A percentile compares a stretch with the other conserved stretches of the same genome.
Evolutionary conservation across 2,888 invertebrate species (phyloP).

Genomic region (Tethea ocularis): DNA sequence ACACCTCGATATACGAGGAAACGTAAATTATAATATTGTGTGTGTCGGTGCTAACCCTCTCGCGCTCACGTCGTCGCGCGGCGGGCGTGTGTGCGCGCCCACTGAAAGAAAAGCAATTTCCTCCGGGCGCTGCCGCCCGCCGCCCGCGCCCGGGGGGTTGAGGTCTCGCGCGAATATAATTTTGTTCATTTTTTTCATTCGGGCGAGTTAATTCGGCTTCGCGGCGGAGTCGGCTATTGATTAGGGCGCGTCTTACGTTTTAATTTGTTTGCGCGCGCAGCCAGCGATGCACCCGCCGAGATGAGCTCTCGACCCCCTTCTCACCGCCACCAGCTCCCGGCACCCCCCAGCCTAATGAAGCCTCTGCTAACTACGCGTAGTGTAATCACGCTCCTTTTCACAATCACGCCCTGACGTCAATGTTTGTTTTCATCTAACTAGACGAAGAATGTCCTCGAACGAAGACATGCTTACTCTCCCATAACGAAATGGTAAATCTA

Average conservation of each 20-base stretch:
- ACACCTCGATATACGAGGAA: conserved; percentile 81
- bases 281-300: conserved; percentile 77
- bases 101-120: conserved; percentile 84
- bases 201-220: conserved; percentile 83
- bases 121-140: conserved; percentile 63
- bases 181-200: conserved; percentile 84
- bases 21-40: conserved; percentile 84
- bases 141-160: conserved; percentile 54
- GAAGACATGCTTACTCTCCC: conserved; percentile 44
- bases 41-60: conserved; percentile 80
- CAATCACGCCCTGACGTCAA: conserved; percentile 65
- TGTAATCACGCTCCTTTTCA: conserved; percentile 73
- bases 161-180: conserved; percentile 83
- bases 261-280: conserved; percentile 84
- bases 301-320: conserved; percentile 59
- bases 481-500: conserved; percentile 31
- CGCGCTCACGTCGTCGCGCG: conserved; percentile 59
- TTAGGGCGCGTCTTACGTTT: conserved; percentile 84
- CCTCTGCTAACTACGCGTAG: conserved; percentile 69
- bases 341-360: conserved; percentile 66
- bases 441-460: conserved; percentile 33
- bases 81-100: conserved; percentile 77
- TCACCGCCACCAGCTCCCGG: conserved; percentile 35
- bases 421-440: conserved; percentile 51
- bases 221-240: conserved; percentile 82